These are phyloP conservation scores for Ditula angustiorana DNA, from an alignment of 2,888 invertebrate genomes.

Conservation along the genomic window DNA sequence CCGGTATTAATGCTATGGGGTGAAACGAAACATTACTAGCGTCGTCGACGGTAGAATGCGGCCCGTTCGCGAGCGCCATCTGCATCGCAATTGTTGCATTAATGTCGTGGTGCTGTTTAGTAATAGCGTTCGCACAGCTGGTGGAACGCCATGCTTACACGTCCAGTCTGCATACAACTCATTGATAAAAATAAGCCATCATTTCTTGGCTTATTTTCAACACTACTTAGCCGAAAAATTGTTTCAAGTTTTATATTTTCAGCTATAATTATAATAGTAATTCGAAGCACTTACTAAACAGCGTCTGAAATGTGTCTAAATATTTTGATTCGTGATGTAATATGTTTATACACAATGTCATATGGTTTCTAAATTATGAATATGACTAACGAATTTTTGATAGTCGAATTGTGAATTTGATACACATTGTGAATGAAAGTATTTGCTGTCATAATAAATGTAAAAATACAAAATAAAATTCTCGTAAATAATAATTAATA, in stretches of 20 bases:
- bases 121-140: too few species aligned
- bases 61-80: constrained; percentile 45
- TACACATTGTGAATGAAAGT: constrained; percentile 6
- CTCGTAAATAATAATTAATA: too few species aligned
- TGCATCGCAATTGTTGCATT: constrained; percentile 44
- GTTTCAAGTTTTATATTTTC: too few species aligned
- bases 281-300: constrained; percentile 5
- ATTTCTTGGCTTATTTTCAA: neutral
- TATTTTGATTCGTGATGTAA: neutral
- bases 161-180: too few species aligned
- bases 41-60: constrained; percentile 44
- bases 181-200: too few species aligned
- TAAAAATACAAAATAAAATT: neutral
- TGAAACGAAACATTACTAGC: constrained; percentile 44
- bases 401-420: constrained; percentile 16
- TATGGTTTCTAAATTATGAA: constrained; percentile 17
- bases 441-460: neutral
- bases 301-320: constrained; percentile 7
- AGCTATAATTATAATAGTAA: neutral
- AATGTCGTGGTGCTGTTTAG: constrained; percentile 9
- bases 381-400: constrained; percentile 7
- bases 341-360: constrained; percentile 32
- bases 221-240: too few species aligned
- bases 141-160: too few species aligned
- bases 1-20: constrained; percentile 40